phyloP scores from a whole-genome alignment of 30 jellyfish, hydroid and myxozoan species.

The Mastigias papua region DNA sequence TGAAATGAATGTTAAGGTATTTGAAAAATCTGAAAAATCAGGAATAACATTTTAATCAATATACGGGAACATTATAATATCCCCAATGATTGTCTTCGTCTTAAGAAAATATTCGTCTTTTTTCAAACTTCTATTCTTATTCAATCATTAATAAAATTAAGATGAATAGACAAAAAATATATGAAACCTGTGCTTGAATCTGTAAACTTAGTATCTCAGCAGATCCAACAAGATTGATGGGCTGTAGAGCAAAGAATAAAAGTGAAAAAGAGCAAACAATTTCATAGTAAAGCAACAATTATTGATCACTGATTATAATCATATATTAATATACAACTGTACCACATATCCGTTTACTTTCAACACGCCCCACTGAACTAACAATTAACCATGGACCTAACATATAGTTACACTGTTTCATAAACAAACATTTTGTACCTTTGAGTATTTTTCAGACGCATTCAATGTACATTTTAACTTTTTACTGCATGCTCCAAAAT shows the following conservation, averaged over 20 bases:
- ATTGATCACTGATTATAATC: too few relatives aligned
- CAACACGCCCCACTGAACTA: too few relatives aligned
- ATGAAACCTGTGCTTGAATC: slow-evolving; percentile 46
- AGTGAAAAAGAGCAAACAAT: too few relatives aligned
- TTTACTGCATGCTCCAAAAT: slow-evolving; percentile 57
- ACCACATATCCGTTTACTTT: too few relatives aligned
- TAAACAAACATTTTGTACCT: slow-evolving; percentile 1
- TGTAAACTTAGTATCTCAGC: slow-evolving; percentile 68
- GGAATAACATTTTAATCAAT: too few relatives aligned
- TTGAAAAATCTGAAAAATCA: too few relatives aligned
- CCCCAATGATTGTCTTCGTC: too few relatives aligned
- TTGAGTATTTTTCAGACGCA: slow-evolving; percentile 50
- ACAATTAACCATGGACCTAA: too few relatives aligned
- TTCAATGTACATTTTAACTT: slow-evolving; percentile 47
- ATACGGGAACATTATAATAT: too few relatives aligned
- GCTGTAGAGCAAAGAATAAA: slow-evolving; percentile 29
- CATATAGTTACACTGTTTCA: not conserved
- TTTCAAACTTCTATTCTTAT: not conserved
- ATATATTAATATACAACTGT: too few relatives aligned
- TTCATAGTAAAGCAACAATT: too few relatives aligned
- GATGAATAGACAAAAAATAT: not conserved
- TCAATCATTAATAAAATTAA: not conserved
- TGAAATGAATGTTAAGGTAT: not conserved
- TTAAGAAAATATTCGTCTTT: too few relatives aligned
- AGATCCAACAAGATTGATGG: slow-evolving; percentile 55